A percentile compares a stretch with the other conserved stretches of the same genome.
Conservation (phyloP, 2,797 vertebrate species). For the Poeciliopsis turneri region DNA sequence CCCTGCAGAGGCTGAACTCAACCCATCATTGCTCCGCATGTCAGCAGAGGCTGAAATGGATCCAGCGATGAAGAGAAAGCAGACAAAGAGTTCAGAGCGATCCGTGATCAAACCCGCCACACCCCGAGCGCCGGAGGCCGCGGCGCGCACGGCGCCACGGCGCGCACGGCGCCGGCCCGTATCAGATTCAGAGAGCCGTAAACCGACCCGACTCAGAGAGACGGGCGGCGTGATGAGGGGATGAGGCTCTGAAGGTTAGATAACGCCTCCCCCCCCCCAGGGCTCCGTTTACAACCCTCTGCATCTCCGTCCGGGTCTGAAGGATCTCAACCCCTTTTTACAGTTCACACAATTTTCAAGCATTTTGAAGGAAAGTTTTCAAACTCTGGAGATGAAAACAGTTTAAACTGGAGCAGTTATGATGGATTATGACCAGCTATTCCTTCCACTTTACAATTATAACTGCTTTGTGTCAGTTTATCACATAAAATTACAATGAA, state of each 20-base stretch:
- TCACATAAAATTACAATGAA: neutral
- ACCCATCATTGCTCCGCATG: slow-evolving; percentile 48
- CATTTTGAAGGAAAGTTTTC: too few species aligned
- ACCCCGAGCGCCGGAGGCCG: slow-evolving; percentile 70
- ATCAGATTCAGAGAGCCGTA: slow-evolving; percentile 73
- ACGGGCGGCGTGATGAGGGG: slow-evolving; percentile 70
- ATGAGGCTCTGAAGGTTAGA: slow-evolving; percentile 65
- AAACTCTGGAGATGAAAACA: too few species aligned
- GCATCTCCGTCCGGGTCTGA: slow-evolving; percentile 27
- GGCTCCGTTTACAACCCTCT: slow-evolving; percentile 31
- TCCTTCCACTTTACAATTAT: neutral
- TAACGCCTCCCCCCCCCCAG: slow-evolving; percentile 43
- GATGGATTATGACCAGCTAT: too few species aligned
- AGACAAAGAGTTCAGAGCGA: slow-evolving; percentile 73
- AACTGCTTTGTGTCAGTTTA: neutral
- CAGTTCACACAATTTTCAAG: too few species aligned
- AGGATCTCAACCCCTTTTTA: slow-evolving; percentile 6
- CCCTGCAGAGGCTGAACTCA: slow-evolving; percentile 43
- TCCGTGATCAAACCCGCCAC: slow-evolving; percentile 69
- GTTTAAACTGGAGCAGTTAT: too few species aligned
- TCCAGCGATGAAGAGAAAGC: slow-evolving; percentile 46
- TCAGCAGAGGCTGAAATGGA: slow-evolving; percentile 63
- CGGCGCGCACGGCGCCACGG: neutral
- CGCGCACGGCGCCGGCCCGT: slow-evolving; percentile 42
- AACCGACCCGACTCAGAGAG: slow-evolving; percentile 68